Conservation (phyloP, 1,140 invertebrate species). For the Bactericera cockerelli region DNA sequence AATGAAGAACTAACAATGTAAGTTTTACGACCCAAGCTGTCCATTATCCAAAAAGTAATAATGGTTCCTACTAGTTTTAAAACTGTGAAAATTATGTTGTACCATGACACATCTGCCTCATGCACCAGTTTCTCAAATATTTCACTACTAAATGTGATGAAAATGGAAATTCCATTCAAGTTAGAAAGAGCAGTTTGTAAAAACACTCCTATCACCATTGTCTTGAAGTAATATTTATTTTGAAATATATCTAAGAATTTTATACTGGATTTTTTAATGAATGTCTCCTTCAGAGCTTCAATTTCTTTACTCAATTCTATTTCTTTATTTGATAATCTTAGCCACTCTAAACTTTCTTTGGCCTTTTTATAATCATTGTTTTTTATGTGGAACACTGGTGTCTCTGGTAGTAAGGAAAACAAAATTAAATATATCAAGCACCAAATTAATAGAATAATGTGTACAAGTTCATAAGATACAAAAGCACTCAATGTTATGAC, state of each 20-base stretch:
- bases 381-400: neutral
- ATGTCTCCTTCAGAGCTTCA: neutral
- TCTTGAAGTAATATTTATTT: slow-evolving; percentile 4
- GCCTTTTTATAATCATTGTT: neutral
- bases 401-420: neutral
- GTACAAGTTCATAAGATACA: neutral
- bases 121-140: neutral
- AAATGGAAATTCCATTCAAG: neutral
- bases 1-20: neutral
- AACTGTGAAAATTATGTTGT: neutral
- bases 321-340: neutral
- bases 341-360: neutral
- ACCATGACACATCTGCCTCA: neutral
- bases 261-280: neutral
- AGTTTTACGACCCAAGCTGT: neutral
- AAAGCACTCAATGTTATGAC: neutral
- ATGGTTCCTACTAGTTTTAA: neutral
- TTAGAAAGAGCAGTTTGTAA: neutral
- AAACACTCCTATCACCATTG: neutral
- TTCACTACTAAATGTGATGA: slow-evolving; percentile 5
- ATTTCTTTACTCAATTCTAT: neutral
- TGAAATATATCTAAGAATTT: neutral
- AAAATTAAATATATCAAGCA: neutral
- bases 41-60: neutral
- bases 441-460: neutral